Evolutionary conservation across 2,888 invertebrate genomes (phyloP).

Genomic region (Cynaeus angustus): DNA sequence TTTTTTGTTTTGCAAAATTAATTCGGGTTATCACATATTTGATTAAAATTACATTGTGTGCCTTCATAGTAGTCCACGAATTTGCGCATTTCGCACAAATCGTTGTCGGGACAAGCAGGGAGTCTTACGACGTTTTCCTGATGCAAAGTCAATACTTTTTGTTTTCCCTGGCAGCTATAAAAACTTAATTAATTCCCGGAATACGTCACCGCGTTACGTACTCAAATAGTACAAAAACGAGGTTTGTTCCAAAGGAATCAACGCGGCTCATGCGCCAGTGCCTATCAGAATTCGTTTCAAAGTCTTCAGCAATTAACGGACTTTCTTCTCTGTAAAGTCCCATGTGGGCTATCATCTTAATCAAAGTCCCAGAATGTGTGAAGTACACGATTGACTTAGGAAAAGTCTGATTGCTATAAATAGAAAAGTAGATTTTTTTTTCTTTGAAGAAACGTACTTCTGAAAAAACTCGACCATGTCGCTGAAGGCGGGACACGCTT

Average conservation of each 20-base stretch:
- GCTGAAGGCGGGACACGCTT: constrained; percentile 83
- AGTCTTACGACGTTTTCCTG: constrained; percentile 83
- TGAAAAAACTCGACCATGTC: constrained; percentile 81
- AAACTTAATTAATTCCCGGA: constrained; percentile 32
- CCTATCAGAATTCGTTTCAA: constrained; percentile 68
- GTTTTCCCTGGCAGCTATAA: constrained; percentile 68
- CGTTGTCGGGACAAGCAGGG: constrained; percentile 78
- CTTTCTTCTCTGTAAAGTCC: constrained; percentile 81
- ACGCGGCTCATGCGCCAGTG: constrained; percentile 79
- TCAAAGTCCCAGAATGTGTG: constrained; percentile 87
- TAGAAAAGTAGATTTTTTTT: too few species aligned
- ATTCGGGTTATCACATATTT: constrained; percentile 74
- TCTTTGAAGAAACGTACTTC: too few species aligned
- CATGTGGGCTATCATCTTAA: constrained; percentile 84
- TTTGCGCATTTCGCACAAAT: constrained; percentile 78
- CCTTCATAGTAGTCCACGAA: constrained; percentile 77
- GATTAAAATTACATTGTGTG: constrained; percentile 79
- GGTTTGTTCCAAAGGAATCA: constrained; percentile 86
- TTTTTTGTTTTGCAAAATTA: too few species aligned
- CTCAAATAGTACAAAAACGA: constrained; percentile 80
- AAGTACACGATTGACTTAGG: constrained; percentile 78
- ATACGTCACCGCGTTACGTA: constrained; percentile 54
- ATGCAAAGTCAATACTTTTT: constrained; percentile 80
- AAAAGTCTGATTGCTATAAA: constrained; percentile 58
- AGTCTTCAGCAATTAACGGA: constrained; percentile 76